Conservation (phyloP, 2,888 invertebrate genomes). For the Hypomecis atomaria region DNA sequence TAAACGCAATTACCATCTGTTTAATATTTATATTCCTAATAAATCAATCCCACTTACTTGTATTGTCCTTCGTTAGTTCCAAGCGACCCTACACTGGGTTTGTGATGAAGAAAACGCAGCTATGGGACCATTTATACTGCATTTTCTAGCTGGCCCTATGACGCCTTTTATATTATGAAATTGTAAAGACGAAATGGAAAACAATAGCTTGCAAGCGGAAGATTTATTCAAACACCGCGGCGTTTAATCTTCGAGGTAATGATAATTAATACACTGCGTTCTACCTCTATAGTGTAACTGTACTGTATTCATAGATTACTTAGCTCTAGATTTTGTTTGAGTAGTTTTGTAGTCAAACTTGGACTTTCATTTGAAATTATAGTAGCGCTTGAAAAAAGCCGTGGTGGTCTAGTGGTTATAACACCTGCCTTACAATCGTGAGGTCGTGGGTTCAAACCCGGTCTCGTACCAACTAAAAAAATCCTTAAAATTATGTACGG, state of each 20-base stretch:
- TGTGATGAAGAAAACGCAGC: slow-evolving; percentile 51
- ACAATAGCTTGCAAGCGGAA: slow-evolving; percentile 53
- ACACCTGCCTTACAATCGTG: too few species aligned
- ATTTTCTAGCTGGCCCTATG: slow-evolving; percentile 57
- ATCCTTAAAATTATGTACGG: too few species aligned
- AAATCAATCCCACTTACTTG: slow-evolving; percentile 30
- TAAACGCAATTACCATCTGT: background rate
- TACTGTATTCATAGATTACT: too few species aligned
- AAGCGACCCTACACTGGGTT: slow-evolving; percentile 59
- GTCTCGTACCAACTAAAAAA: too few species aligned
- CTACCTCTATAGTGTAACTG: too few species aligned
- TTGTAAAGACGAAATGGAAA: slow-evolving; percentile 47
- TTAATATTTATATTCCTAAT: slow-evolving; percentile 2
- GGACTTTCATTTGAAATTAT: too few species aligned
- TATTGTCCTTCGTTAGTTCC: slow-evolving; percentile 53
- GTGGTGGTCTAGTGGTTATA: too few species aligned
- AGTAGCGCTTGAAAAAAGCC: too few species aligned
- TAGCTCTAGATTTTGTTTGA: too few species aligned
- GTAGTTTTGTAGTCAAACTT: too few species aligned
- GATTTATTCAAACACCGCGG: slow-evolving; percentile 19
- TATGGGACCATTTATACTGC: slow-evolving; percentile 70
- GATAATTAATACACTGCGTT: slow-evolving; percentile 1
- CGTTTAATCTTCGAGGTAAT: slow-evolving; percentile 5
- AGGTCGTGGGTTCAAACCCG: too few species aligned
- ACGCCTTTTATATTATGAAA: slow-evolving; percentile 54